Evolutionary conservation across 2,888 invertebrate genomes (phyloP).

Genomic region (Bellardia bayeri): DNA sequence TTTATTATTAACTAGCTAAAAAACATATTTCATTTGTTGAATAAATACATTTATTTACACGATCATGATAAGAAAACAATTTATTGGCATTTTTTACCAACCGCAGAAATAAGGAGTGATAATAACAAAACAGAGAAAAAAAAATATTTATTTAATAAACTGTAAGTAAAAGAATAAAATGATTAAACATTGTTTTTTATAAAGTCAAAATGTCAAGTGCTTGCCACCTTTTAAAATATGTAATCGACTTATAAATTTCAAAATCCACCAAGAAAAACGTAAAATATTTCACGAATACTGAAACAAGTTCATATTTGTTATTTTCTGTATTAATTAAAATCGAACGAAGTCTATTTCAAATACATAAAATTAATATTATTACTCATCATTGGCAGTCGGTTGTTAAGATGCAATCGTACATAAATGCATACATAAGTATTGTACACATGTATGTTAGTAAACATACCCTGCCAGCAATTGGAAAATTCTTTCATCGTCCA

Average conservation of each 20-base stretch:
- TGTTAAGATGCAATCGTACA: neutral
- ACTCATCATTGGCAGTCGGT: slow-evolving; percentile 34
- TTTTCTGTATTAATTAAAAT: slow-evolving; percentile 13
- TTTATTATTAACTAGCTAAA: no score
- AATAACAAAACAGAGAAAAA: neutral
- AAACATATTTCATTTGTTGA: neutral
- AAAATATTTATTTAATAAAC: neutral
- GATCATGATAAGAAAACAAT: slow-evolving; percentile 6
- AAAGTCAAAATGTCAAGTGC: slow-evolving; percentile 63
- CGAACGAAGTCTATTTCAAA: slow-evolving; percentile 1
- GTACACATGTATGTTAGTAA: neutral
- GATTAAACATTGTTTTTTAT: slow-evolving; percentile 4
- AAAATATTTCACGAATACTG: neutral
- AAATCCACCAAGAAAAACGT: neutral
- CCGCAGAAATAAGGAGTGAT: neutral
- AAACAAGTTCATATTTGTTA: slow-evolving; percentile 25
- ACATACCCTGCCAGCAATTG: no score
- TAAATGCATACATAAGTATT: neutral
- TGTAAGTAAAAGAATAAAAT: slow-evolving; percentile 31
- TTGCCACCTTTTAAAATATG: slow-evolving; percentile 37
- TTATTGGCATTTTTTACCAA: slow-evolving; percentile 11
- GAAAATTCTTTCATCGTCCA: no score
- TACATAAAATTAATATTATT: slow-evolving; percentile 34
- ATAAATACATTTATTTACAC: neutral
- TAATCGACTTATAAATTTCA: slow-evolving; percentile 3